Evolutionary conservation across 2,797 vertebrate species (phyloP).

Genomic region (Thalassophryne amazonica): DNA sequence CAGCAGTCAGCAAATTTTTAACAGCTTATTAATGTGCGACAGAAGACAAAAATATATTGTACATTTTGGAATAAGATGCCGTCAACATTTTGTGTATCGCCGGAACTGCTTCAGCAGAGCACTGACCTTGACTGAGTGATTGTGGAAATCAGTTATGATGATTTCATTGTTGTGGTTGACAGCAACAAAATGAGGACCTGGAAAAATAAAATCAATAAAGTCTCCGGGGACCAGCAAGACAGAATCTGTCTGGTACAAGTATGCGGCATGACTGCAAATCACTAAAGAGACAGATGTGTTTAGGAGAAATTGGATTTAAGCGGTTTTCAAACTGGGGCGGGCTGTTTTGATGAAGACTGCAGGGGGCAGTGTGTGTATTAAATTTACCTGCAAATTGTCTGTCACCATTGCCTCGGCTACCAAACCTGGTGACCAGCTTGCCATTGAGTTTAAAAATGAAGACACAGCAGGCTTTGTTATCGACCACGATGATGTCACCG

Average conservation of each 20-base stretch:
- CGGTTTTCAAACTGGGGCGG: conserved; percentile 55
- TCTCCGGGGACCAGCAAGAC: no score
- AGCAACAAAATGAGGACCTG: conserved; percentile 98
- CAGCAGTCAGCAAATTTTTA: no score
- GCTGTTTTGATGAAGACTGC: conserved; percentile 28
- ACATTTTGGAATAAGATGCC: no score
- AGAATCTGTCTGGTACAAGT: neutral
- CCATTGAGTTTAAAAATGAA: conserved; percentile 97
- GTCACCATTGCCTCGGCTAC: conserved; percentile 95
- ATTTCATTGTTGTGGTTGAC: conserved; percentile 99
- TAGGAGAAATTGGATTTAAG: conserved; percentile 9
- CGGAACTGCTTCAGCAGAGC: fast-evolving
- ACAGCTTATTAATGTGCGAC: no score
- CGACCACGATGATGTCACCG: conserved; percentile 96
- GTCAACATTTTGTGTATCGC: no score
- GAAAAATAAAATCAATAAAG: conserved; percentile 22
- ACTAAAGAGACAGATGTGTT: neutral
- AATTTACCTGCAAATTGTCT: conserved; percentile 98
- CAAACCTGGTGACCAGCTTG: conserved; percentile 96
- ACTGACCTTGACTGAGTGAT: conserved; percentile 97
- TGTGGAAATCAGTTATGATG: conserved; percentile 98
- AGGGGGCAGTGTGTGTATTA: conserved; percentile 71
- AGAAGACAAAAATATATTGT: no score
- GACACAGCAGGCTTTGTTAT: conserved; percentile 98
- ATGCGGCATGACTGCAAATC: no score